These are phyloP conservation scores for Eunapius fragilis DNA, from an alignment of 37 sponge, comb jelly and placozoan species.

Conservation along the genomic window DNA sequence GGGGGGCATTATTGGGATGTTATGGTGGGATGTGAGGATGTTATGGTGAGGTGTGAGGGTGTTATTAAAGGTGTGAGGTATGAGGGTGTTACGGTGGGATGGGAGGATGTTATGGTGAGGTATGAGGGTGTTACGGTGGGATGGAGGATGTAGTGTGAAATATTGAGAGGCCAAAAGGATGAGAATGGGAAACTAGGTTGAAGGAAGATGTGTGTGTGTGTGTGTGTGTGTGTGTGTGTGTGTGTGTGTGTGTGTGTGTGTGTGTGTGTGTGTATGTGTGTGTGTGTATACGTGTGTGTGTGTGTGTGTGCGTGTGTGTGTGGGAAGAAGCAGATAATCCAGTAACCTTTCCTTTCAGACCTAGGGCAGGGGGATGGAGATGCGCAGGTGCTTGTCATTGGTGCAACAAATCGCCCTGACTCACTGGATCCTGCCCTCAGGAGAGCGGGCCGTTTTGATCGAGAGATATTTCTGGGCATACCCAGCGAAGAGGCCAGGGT, in stretches of 20 bases:
- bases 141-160: too few relatives aligned
- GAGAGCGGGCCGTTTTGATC: constrained; percentile 94
- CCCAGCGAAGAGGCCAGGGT: constrained; percentile 81
- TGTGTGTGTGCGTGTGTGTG: not conserved
- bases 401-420: constrained; percentile 89
- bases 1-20: too few relatives aligned
- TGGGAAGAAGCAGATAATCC: not conserved
- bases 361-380: not conserved
- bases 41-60: too few relatives aligned
- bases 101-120: too few relatives aligned
- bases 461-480: constrained; percentile 90
- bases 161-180: too few relatives aligned
- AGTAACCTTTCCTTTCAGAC: constrained; percentile 12
- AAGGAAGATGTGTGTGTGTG: not conserved
- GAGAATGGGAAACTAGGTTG: not conserved
- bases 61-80: too few relatives aligned
- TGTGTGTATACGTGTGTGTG: not conserved
- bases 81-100: too few relatives aligned
- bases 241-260: constrained; percentile 17
- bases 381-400: constrained; percentile 79
- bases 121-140: too few relatives aligned
- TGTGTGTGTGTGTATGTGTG: constrained; percentile 3
- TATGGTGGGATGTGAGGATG: too few relatives aligned
- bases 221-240: constrained; percentile 6
- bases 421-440: constrained; percentile 90